Evolutionary conservation across 2,888 invertebrate genomes (phyloP).

Genomic region (Stenichneumon culpator): DNA sequence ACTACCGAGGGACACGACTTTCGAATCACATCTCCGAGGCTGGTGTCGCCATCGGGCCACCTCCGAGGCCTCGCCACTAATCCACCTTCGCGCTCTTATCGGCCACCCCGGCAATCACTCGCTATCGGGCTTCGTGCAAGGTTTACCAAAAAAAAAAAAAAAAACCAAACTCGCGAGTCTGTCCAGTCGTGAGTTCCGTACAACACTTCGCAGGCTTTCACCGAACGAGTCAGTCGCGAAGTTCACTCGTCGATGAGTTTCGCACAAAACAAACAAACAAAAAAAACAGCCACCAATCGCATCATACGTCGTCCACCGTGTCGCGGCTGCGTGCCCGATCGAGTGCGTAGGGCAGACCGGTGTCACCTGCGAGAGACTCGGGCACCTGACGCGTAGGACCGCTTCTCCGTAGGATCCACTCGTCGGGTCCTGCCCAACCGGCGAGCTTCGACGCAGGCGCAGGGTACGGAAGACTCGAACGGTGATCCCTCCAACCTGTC

Average conservation of each 20-base stretch:
- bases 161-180: not conserved
- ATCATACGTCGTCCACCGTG: not conserved
- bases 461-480: not conserved
- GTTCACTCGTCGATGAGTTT: not conserved
- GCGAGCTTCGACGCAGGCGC: constrained; percentile 17
- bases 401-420: not conserved
- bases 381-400: constrained; percentile 15
- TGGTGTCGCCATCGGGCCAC: constrained; percentile 77
- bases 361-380: constrained; percentile 18
- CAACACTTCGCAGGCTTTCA: not conserved
- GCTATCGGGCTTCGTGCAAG: constrained; percentile 4
- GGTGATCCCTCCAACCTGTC: constrained; percentile 1
- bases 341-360: not conserved
- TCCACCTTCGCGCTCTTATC: constrained; percentile 32
- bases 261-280: not conserved
- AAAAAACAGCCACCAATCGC: not conserved
- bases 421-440: constrained; percentile 17
- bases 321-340: not conserved
- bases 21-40: constrained; percentile 84
- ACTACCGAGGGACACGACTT: constrained; percentile 78
- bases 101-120: constrained; percentile 3
- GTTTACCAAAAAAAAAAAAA: not conserved
- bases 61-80: constrained; percentile 71
- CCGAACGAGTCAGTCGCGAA: not conserved
- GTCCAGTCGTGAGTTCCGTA: not conserved